These are phyloP conservation scores for Camponotus vicinus DNA, from an alignment of 1,140 invertebrate species.

Conservation along the genomic window DNA sequence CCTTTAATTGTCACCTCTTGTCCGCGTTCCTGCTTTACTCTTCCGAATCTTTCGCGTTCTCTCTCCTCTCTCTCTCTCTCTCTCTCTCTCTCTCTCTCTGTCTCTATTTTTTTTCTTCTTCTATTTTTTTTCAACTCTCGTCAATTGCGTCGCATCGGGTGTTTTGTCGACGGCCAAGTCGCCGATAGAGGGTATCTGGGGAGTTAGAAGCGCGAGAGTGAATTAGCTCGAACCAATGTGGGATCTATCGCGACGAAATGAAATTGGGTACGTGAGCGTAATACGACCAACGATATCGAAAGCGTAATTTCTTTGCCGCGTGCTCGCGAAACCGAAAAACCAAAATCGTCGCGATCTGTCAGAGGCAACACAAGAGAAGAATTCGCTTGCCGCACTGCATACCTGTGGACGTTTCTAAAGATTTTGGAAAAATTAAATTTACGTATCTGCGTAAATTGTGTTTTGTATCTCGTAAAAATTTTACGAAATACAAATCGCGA, in stretches of 20 bases:
- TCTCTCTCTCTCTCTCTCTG: not conserved
- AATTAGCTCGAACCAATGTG: slow-evolving; percentile 57
- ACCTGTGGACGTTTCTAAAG: not conserved
- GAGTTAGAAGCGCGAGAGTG: slow-evolving; percentile 58
- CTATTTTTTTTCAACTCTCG: slow-evolving; percentile 28
- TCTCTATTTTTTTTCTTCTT: not conserved
- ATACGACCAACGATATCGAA: slow-evolving; percentile 34
- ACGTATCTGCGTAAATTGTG: not conserved
- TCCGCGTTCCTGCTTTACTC: slow-evolving; percentile 37
- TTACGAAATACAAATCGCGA: not conserved
- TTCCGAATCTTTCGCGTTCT: slow-evolving; percentile 24
- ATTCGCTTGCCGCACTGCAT: not conserved
- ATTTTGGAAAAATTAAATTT: not conserved
- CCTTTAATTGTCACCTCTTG: slow-evolving; percentile 74
- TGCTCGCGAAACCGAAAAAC: not conserved
- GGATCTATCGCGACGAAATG: slow-evolving; percentile 56
- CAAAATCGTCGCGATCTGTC: not conserved
- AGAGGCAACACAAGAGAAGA: no score
- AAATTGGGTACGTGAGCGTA: slow-evolving; percentile 59
- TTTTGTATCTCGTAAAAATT: not conserved
- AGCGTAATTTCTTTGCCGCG: slow-evolving; percentile 17
- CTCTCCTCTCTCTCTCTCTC: not conserved
- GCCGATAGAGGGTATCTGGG: slow-evolving; percentile 39
- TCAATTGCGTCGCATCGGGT: slow-evolving; percentile 40
- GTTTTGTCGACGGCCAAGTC: slow-evolving; percentile 52